Evolutionary conservation across 2,797 vertebrate genomes (phyloP).

Genomic region (Phyllotis vaccarum): DNA sequence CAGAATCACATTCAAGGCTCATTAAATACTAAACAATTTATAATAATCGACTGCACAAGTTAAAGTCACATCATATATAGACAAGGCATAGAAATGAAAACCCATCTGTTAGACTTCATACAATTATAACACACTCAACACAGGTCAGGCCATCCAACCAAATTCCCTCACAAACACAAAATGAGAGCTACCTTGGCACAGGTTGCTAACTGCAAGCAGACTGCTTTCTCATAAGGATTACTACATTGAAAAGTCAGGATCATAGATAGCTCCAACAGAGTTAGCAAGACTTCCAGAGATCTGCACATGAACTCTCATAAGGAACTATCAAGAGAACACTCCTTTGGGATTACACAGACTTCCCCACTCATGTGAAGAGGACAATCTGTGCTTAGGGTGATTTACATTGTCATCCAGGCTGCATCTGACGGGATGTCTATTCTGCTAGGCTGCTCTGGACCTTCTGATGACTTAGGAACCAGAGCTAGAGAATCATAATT

Average conservation of each 20-base stretch:
- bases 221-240: neutral
- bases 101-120: neutral
- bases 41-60: constrained; percentile 6
- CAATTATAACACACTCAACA: neutral
- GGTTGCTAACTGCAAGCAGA: neutral
- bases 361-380: neutral
- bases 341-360: neutral
- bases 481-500: constrained; percentile 55
- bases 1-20: neutral
- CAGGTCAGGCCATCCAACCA: neutral
- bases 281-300: neutral
- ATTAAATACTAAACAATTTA: neutral
- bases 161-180: neutral
- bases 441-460: constrained; percentile 37
- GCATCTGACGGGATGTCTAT: constrained; percentile 20
- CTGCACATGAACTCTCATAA: neutral
- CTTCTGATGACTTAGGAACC: constrained; percentile 38
- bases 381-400: constrained; percentile 47
- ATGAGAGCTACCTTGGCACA: neutral
- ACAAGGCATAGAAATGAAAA: neutral
- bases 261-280: neutral
- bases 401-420: neutral
- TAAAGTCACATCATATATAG: neutral
- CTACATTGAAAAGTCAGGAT: neutral
- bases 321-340: constrained; percentile 3